A percentile compares a stretch with the other conserved stretches of the same genome.
Conservation (phyloP, 2,797 vertebrate genomes). For the Meda fulgida region DNA sequence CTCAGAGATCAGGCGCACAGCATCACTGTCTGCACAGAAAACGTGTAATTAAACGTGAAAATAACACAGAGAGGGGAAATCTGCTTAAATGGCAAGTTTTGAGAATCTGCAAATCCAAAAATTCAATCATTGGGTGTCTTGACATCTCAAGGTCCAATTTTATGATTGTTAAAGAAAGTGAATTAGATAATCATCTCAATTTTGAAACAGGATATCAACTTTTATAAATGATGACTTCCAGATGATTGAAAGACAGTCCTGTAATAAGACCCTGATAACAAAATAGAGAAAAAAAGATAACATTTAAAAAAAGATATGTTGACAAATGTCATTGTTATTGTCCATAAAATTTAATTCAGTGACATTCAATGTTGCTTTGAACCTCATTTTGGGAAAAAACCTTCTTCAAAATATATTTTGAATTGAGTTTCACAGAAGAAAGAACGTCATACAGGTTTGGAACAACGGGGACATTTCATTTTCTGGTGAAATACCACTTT, state of each 20-base stretch:
- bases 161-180: background rate
- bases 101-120: background rate
- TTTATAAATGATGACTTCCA: background rate
- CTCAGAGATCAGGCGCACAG: constrained; percentile 79
- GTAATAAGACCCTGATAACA: background rate
- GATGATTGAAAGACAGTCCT: background rate
- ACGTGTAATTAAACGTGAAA: background rate
- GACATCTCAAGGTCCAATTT: background rate
- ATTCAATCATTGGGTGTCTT: background rate
- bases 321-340: background rate
- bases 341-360: background rate
- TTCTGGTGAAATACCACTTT: background rate
- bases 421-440: background rate
- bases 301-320: too few relatives aligned
- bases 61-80: background rate
- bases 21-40: constrained; percentile 73
- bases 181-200: constrained; percentile 16
- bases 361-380: background rate
- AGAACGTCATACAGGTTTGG: background rate
- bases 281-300: background rate
- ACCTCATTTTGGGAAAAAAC: background rate
- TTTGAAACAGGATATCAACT: background rate
- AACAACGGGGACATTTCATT: background rate
- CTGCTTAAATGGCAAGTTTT: background rate
- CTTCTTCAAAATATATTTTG: background rate